These are phyloP conservation scores for Dryadula phaetusa DNA, from an alignment of 2,888 invertebrate genomes.

Conservation along the genomic window DNA sequence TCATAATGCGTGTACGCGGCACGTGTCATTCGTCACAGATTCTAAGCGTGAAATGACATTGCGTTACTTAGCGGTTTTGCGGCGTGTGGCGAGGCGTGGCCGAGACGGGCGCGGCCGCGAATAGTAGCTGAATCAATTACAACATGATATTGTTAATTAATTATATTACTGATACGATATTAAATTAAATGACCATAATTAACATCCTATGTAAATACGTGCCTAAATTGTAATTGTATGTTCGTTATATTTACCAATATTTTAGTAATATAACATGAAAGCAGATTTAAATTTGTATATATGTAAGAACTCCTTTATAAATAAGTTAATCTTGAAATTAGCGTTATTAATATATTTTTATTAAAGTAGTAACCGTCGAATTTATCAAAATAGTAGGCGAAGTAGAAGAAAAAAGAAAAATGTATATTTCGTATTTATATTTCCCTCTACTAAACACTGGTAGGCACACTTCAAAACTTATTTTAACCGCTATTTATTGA, in stretches of 20 bases:
- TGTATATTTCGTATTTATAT: too few relatives aligned
- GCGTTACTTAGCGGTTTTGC: conserved; percentile 59
- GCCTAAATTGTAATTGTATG: neutral
- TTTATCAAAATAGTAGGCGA: too few relatives aligned
- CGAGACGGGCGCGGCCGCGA: conserved; percentile 69
- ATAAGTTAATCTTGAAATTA: too few relatives aligned
- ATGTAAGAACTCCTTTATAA: too few relatives aligned
- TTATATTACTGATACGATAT: conserved; percentile 45
- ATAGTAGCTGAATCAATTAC: conserved; percentile 57
- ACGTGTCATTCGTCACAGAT: conserved; percentile 72
- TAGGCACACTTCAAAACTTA: conserved; percentile 7
- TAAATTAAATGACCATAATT: conserved; percentile 44
- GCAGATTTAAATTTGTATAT: neutral
- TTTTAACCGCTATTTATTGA: conserved; percentile 38
- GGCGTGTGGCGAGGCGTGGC: conserved; percentile 62
- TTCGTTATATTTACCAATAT: neutral
- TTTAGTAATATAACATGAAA: neutral
- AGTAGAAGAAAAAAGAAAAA: too few relatives aligned
- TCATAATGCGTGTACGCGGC: conserved; percentile 39
- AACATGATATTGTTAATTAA: conserved; percentile 50
- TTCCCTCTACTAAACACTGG: neutral
- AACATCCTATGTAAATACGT: conserved; percentile 16
- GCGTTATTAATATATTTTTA: too few relatives aligned
- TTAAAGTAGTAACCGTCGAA: too few relatives aligned
- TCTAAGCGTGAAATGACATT: conserved; percentile 67